phyloP scores from a whole-genome alignment of 1,140 invertebrate genomes.

The Antheraea pernyi region DNA sequence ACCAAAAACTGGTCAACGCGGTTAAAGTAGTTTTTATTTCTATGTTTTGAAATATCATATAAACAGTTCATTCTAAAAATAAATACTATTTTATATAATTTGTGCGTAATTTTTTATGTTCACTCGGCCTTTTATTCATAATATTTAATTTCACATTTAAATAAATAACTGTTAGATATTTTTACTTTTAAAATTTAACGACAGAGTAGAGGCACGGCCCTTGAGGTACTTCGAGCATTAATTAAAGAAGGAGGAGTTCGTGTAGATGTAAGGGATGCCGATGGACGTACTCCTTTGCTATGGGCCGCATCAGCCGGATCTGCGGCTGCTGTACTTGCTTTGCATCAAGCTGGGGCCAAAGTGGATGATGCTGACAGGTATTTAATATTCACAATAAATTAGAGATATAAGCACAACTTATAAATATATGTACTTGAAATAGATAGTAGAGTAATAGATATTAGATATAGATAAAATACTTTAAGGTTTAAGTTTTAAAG shows the following conservation, averaged over 20 bases:
- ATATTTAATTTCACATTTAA: not conserved
- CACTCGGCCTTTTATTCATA: too few species aligned
- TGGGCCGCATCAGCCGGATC: slow-evolving; percentile 99
- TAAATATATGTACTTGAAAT: too few species aligned
- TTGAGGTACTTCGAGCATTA: slow-evolving; percentile 92
- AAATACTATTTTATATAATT: too few species aligned
- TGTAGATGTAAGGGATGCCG: slow-evolving; percentile 92
- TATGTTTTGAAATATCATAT: too few species aligned
- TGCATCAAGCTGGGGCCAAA: slow-evolving; percentile 91
- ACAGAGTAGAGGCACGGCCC: slow-evolving; percentile 80
- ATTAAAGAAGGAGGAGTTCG: slow-evolving; percentile 87
- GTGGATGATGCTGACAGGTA: slow-evolving; percentile 89
- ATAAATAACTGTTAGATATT: not conserved
- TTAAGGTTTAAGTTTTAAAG: too few species aligned
- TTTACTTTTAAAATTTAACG: not conserved
- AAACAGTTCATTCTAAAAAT: too few species aligned
- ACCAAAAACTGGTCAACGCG: too few species aligned
- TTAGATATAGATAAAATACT: too few species aligned
- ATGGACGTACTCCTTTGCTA: slow-evolving; percentile 94
- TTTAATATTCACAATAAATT: not conserved
- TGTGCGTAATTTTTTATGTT: too few species aligned
- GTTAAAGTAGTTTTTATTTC: too few species aligned
- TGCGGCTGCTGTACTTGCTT: slow-evolving; percentile 91
- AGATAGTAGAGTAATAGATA: too few species aligned
- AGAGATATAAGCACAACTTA: not conserved